Conservation (phyloP, 2,797 vertebrate genomes). For the Microctenopoma lineatum region DNA sequence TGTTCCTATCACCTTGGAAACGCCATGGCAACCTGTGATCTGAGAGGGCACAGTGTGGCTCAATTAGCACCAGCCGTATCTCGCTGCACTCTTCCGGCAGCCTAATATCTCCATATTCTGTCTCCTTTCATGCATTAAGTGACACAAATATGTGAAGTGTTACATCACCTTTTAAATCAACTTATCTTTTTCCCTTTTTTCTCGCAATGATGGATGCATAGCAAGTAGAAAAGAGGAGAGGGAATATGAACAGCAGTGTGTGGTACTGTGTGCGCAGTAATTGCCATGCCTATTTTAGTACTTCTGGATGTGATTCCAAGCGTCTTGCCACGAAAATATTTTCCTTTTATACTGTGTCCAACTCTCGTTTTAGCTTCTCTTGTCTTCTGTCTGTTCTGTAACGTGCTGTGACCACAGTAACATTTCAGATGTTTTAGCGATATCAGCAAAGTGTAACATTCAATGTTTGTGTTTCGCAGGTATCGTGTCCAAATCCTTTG, state of each 20-base stretch:
- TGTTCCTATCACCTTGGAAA: conserved; percentile 78
- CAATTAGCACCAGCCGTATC: conserved; percentile 78
- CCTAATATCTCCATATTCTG: conserved; percentile 68
- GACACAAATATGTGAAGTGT: conserved; percentile 69
- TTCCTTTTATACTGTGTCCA: neutral
- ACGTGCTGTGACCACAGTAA: neutral
- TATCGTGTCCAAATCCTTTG: conserved; percentile 98
- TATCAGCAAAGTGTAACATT: neutral
- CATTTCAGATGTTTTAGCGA: neutral
- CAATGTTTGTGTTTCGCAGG: conserved; percentile 78
- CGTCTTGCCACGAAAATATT: conserved; percentile 13
- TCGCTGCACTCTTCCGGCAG: conserved; percentile 54
- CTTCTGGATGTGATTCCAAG: conserved; percentile 14
- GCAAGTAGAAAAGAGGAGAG: conserved; percentile 5
- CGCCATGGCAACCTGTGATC: conserved; percentile 81
- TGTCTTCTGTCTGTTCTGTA: neutral
- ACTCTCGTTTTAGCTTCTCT: neutral
- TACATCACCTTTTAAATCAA: conserved; percentile 61
- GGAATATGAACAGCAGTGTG: conserved; percentile 17
- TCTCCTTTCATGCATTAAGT: conserved; percentile 66
- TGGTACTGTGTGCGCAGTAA: conserved; percentile 13
- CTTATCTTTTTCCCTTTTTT: conserved; percentile 29
- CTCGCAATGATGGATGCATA: conserved; percentile 24
- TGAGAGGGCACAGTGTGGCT: conserved; percentile 76
- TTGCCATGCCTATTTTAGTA: conserved; percentile 5